Conservation (phyloP, 1,140 invertebrate species). For the Sesamia nonagrioides region DNA sequence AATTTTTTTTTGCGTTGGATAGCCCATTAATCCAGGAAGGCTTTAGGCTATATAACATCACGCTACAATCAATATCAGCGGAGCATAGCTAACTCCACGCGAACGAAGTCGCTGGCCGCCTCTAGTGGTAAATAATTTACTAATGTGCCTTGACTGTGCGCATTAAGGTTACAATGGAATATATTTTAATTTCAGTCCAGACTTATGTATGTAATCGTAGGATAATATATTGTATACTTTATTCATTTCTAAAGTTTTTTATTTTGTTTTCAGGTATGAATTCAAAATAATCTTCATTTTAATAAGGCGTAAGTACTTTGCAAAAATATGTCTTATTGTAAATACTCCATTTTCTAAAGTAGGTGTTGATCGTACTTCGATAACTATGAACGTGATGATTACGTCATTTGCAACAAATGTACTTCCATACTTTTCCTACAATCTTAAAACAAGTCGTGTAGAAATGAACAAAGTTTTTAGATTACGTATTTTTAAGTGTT, state of each 20-base stretch:
- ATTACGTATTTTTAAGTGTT: conserved; percentile 33
- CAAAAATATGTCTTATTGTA: neutral
- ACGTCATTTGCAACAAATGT: conserved; percentile 1
- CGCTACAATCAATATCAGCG: too few relatives aligned
- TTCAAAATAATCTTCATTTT: conserved; percentile 23
- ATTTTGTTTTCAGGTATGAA: conserved; percentile 54
- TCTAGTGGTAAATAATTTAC: neutral
- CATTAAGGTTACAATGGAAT: neutral
- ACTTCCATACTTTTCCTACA: conserved; percentile 3
- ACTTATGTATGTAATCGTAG: too few relatives aligned
- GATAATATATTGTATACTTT: neutral
- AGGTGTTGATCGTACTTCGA: neutral
- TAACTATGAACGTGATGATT: neutral
- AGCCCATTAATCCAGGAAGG: too few relatives aligned
- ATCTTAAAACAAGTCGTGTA: neutral
- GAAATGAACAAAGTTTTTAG: conserved; percentile 1
- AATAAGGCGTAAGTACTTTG: conserved; percentile 25
- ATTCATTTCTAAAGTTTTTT: neutral
- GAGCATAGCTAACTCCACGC: too few relatives aligned
- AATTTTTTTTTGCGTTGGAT: too few relatives aligned
- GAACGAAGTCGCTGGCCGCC: too few relatives aligned
- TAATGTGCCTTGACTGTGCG: neutral
- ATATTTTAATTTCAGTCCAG: neutral
- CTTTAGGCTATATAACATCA: too few relatives aligned
- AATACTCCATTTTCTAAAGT: neutral